Evolutionary conservation across 2,797 vertebrate species (phyloP), one percentile per base, ranked within the genome.

Genomic region (Halcyon smyrnensis): DNA sequence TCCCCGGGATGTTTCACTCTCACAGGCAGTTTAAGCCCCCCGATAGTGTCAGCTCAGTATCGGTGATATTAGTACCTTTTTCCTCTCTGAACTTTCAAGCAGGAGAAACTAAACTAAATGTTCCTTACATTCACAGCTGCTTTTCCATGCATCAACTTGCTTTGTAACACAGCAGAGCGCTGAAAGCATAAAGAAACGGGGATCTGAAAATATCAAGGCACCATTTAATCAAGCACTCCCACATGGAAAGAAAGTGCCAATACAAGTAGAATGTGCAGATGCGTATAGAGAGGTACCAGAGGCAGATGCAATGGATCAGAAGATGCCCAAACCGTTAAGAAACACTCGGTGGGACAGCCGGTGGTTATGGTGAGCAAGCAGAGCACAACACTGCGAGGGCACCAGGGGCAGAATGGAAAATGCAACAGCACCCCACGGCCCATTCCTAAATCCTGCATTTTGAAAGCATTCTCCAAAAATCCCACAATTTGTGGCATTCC

Each of bases 361-460:
- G 57, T 2, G 10, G 51, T 23, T 50, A 30, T 0, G 10, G 15
- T 13, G 37, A 91, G 48, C 62, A 60, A 77, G 69, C 2, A 32
- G 32, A 91, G 21, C 34, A 37, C 0, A 11, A 36, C 56, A 50
- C 24, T 2, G 74, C 0, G 4, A 85, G 37, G 34, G 28, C 37
- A 70, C 10, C 41, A 19, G 30, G 0, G 0, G 43, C 19, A 46
- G 57, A 73, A 79, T 7, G 20, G 48, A 1, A 16, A 76, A 37
- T 0, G 0, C 0, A 0, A 51, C 0, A 0, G 32, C 76, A 46
- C 30, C 39, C 67, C 12, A 1, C 0, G 2, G 46, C 30, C 21
- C 6, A 6, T 41, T 78, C n/a, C 20, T 18, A 25, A 62, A 57
- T 15, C 46, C 45, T 16, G 37, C 24, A 15, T 32, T 64, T 39